These are phyloP conservation scores for Aphis craccivora DNA, from an alignment of 1,140 invertebrate genomes.

Conservation along the genomic window DNA sequence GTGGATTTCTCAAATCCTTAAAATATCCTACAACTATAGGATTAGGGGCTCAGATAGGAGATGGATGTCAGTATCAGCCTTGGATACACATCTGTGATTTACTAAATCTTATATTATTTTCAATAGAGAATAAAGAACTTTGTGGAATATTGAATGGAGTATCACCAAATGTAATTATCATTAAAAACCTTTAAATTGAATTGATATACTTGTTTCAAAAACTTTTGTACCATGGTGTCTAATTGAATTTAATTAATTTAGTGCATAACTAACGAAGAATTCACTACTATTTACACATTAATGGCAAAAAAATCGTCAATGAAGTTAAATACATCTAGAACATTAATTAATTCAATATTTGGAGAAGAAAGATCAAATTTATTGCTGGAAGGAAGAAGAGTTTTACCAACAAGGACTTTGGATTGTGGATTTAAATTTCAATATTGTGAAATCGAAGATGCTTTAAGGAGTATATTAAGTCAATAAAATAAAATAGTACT, in stretches of 20 bases:
- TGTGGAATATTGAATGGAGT: conserved; percentile 86
- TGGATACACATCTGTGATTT: conserved; percentile 95
- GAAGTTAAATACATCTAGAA: background rate
- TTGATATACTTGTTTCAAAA: no score
- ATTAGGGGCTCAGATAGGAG: conserved; percentile 57
- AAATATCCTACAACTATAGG: conserved; percentile 84
- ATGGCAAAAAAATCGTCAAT: background rate
- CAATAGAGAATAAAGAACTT: conserved; percentile 77
- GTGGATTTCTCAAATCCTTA: conserved; percentile 88
- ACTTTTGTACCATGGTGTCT: no score
- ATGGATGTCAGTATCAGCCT: conserved; percentile 85
- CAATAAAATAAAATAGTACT: background rate
- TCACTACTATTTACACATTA: background rate
- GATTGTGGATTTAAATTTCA: background rate
- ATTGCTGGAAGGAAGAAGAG: conserved; percentile 15
- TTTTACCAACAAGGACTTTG: background rate
- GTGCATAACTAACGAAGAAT: background rate
- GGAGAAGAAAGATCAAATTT: conserved; percentile 2
- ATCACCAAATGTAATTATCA: conserved; percentile 73
- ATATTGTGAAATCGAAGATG: background rate
- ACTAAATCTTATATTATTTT: conserved; percentile 71
- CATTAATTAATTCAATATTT: background rate
- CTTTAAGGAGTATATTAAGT: background rate
- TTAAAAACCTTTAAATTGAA: no score
- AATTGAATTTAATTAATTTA: background rate